A percentile compares a stretch with the other conserved stretches of the same genome.
Evolutionary conservation across 2,888 invertebrate genomes (phyloP).

Genomic region (Agriopis marginaria): DNA sequence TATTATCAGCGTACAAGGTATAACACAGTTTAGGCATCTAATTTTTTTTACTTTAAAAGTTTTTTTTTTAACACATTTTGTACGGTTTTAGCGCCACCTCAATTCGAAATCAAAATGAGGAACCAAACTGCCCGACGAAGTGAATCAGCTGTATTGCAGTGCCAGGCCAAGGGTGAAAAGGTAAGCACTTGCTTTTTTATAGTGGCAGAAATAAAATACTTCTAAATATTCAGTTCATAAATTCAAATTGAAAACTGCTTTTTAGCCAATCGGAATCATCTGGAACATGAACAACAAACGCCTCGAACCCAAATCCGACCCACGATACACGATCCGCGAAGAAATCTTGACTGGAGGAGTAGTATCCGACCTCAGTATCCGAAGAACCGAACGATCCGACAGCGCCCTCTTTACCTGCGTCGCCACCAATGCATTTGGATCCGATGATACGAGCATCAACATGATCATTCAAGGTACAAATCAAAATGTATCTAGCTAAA

Average conservation of each 20-base stretch:
- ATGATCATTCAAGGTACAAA: constrained; percentile 95
- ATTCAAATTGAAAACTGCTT: background rate
- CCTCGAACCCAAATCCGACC: constrained; percentile 95
- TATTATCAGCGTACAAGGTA: constrained; percentile 97
- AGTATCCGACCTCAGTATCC: constrained; percentile 94
- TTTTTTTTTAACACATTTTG: no score
- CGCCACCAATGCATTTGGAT: constrained; percentile 97
- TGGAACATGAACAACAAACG: constrained; percentile 98
- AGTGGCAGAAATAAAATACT: background rate
- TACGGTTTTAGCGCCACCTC: constrained; percentile 91
- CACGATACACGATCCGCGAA: constrained; percentile 94
- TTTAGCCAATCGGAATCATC: constrained; percentile 94
- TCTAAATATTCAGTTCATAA: no score
- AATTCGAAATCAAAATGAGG: constrained; percentile 96
- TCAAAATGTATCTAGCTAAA: no score
- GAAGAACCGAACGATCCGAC: constrained; percentile 95
- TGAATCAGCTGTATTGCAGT: constrained; percentile 96
- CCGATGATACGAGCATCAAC: constrained; percentile 97
- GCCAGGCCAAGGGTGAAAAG: constrained; percentile 97
- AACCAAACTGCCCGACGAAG: constrained; percentile 96
- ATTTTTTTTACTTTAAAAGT: background rate
- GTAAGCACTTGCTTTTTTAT: constrained; percentile 42
- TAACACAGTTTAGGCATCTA: constrained; percentile 22
- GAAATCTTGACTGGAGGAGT: constrained; percentile 95
- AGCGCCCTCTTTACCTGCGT: constrained; percentile 96